Evolutionary conservation across 2,797 vertebrate genomes (phyloP).

Genomic region (Hypotaenidia okinawae): DNA sequence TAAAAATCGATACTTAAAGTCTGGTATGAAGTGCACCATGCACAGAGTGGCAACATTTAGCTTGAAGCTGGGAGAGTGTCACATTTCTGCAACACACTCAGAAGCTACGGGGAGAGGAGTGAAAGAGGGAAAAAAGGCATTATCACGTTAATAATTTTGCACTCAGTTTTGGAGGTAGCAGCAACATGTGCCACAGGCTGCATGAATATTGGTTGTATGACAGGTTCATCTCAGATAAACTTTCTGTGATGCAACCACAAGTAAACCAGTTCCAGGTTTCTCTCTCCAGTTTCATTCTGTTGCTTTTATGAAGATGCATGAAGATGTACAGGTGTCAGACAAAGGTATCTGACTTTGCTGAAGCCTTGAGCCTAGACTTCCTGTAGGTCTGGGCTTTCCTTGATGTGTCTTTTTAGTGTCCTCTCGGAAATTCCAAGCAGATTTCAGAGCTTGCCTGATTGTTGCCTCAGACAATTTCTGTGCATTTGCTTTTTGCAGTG

Average conservation of each 20-base stretch:
- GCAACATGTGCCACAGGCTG: background rate
- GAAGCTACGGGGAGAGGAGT: background rate
- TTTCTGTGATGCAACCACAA: background rate
- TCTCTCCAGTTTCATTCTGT: background rate
- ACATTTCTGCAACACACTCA: background rate
- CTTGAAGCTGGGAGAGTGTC: background rate
- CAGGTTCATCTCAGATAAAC: background rate
- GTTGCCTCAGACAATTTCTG: background rate
- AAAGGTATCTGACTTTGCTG: background rate
- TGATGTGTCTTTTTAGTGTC: background rate
- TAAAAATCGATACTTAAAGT: background rate
- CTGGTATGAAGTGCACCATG: background rate
- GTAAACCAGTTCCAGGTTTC: background rate
- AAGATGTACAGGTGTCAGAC: background rate
- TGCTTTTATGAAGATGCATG: background rate
- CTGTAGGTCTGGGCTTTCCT: background rate
- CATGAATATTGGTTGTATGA: background rate
- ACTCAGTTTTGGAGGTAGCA: background rate
- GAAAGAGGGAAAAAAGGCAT: background rate
- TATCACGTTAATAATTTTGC: background rate
- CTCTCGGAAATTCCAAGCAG: background rate
- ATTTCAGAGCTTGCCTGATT: background rate
- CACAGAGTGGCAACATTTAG: background rate
- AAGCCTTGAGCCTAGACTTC: background rate
- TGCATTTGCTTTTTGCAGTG: constrained; percentile 35